Evolutionary conservation across 2,113 vertebrate genomes (phyloP), one percentile per base, ranked within the genome.

Genomic region (Pterocles burchelli): DNA sequence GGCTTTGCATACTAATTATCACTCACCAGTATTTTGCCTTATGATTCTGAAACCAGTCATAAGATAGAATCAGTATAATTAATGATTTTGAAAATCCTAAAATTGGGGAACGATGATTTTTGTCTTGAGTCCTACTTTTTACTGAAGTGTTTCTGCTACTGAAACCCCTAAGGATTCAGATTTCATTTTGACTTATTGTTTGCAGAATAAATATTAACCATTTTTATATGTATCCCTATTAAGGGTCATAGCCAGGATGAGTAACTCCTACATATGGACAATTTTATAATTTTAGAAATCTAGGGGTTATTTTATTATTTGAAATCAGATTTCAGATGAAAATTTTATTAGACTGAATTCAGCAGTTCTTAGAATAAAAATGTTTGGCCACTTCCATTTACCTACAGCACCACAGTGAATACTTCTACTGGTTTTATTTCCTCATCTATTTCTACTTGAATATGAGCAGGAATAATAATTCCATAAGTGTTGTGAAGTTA

Each of bases 91-190:
- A 67, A 74, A 71, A 5, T 62, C 11, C 13, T 54, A 51, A 12
- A 19, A 6, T 29, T 66, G 13, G 3, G 2, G 59, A 46, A 26
- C 0, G 0, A 25, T 4, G 4, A 1, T 41, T 68, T 91, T 61
- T 81, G 84, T 46, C 34, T 41, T 17, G 9, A 85, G 6, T 76
- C 6, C 1, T 13, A 52, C 3, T 46, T 70, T 45, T 55, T 45
- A 11, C 16, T 76, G 36, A 41, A 48, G 4, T 54, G 24, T 38
- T 93, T 84, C 36, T 81, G 33, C 17, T 73, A 11, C 68, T 41
- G 34, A 73, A 52, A 41, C 5, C 1, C 57, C 18, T 18, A 58
- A 75, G 6, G 3, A 55, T 57, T 36, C 10, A 38, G 2, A 46
- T 66, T 66, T 38, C 28, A 41, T 49, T 71, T 14, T 45, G 10